Percentiles rank a stretch among this genome's conserved stretches.
Conservation (phyloP, 2,888 invertebrate species). For the Drosophila suboccidentalis region DNA sequence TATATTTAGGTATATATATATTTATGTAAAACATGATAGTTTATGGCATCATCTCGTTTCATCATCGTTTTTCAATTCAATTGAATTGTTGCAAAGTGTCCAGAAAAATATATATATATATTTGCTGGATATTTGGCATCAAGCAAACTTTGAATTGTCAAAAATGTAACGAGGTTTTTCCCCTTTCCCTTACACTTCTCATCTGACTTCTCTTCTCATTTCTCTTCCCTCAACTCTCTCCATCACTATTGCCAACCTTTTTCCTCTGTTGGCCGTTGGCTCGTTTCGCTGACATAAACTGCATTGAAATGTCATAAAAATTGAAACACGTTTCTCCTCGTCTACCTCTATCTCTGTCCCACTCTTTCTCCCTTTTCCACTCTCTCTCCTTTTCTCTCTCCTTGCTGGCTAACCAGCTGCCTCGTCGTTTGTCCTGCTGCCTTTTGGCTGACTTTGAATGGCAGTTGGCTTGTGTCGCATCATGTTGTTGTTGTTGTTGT, state of each 20-base stretch:
- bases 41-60: background rate
- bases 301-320: constrained; percentile 82
- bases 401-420: constrained; percentile 10
- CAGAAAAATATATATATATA: constrained; percentile 50
- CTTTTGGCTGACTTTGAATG: constrained; percentile 61
- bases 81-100: constrained; percentile 63
- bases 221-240: background rate
- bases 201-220: background rate
- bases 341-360: constrained; percentile 17
- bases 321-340: constrained; percentile 68
- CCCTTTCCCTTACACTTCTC: background rate
- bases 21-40: background rate
- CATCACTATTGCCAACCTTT: background rate
- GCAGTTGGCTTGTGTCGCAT: constrained; percentile 60
- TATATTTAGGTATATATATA: background rate
- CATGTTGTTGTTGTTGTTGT: constrained; percentile 31
- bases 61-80: constrained; percentile 44
- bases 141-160: constrained; percentile 70
- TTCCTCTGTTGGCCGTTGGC: constrained; percentile 35
- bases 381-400: constrained; percentile 5
- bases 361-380: background rate
- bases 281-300: constrained; percentile 77
- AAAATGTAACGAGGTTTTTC: constrained; percentile 66
- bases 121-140: constrained; percentile 39
- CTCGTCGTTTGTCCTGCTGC: constrained; percentile 29